Conservation (phyloP, 1,140 invertebrate species). For the Drosophila bifasciata region DNA sequence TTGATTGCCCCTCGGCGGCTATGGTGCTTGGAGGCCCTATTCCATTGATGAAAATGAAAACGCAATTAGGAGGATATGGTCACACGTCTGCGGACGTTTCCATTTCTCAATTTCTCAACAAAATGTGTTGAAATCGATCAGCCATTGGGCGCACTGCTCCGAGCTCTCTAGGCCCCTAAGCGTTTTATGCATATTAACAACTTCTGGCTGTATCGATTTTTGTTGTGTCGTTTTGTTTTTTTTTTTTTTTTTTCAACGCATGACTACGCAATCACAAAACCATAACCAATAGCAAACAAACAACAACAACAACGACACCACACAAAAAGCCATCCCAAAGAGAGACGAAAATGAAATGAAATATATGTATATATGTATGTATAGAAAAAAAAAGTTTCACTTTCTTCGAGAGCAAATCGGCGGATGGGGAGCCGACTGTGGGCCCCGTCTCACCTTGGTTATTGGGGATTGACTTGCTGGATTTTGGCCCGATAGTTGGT, state of each 20-base stretch:
- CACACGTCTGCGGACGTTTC: slow-evolving; percentile 13
- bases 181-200: slow-evolving; percentile 69
- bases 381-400: slow-evolving; percentile 72
- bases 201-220: slow-evolving; percentile 14
- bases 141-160: slow-evolving; percentile 11
- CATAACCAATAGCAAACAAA: slow-evolving; percentile 40
- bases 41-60: slow-evolving; percentile 49
- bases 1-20: too few relatives aligned
- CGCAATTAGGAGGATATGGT: slow-evolving; percentile 38
- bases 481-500: slow-evolving; percentile 41
- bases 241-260: slow-evolving; percentile 49
- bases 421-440: not conserved
- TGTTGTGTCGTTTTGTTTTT: slow-evolving; percentile 4
- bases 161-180: slow-evolving; percentile 30
- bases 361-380: too few relatives aligned
- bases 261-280: slow-evolving; percentile 56
- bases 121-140: slow-evolving; percentile 70
- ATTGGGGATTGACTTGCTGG: slow-evolving; percentile 29
- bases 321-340: slow-evolving; percentile 34
- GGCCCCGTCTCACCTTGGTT: too few relatives aligned
- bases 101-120: slow-evolving; percentile 27
- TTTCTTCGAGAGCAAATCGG: slow-evolving; percentile 63
- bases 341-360: slow-evolving; percentile 30
- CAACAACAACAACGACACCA: slow-evolving; percentile 46
- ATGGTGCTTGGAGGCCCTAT: not conserved